phyloP scores from a whole-genome alignment of 2,888 invertebrate species.

The Loripinus fragilis region DNA sequence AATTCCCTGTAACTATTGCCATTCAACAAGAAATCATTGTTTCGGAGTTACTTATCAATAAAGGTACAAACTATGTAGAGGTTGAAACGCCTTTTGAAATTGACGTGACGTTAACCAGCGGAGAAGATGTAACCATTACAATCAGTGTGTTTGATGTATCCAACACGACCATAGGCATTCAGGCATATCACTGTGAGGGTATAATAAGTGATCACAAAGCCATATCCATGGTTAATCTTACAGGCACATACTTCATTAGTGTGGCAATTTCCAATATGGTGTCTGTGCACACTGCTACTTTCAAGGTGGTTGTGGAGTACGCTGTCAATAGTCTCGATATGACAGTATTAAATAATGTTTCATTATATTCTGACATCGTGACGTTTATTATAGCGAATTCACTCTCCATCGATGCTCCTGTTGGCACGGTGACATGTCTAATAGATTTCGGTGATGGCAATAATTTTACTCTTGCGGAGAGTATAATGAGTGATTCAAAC shows the following conservation, averaged over 20 bases:
- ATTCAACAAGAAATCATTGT: constrained; percentile 12
- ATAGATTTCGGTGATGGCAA: not conserved
- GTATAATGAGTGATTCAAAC: too few species aligned
- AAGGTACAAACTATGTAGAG: constrained; percentile 3
- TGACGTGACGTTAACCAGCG: not conserved
- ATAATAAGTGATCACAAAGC: not conserved
- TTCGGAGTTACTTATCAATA: not conserved
- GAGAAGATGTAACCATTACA: not conserved
- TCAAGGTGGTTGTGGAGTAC: not conserved
- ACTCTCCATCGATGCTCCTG: not conserved
- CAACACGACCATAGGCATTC: not conserved
- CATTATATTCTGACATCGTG: not conserved
- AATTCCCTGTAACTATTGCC: not conserved
- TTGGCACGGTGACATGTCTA: not conserved
- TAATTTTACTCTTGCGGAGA: too few species aligned
- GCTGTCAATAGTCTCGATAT: not conserved
- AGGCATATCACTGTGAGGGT: constrained; percentile 20
- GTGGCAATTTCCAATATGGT: constrained; percentile 27
- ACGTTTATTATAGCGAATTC: not conserved
- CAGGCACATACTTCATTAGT: not conserved
- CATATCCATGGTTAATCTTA: not conserved
- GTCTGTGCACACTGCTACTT: not conserved
- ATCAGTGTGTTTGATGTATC: not conserved
- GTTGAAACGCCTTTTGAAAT: not conserved
- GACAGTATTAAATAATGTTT: not conserved